phyloP scores from a whole-genome alignment of 2,797 vertebrate species.

The Euthynnus affinis region DNA sequence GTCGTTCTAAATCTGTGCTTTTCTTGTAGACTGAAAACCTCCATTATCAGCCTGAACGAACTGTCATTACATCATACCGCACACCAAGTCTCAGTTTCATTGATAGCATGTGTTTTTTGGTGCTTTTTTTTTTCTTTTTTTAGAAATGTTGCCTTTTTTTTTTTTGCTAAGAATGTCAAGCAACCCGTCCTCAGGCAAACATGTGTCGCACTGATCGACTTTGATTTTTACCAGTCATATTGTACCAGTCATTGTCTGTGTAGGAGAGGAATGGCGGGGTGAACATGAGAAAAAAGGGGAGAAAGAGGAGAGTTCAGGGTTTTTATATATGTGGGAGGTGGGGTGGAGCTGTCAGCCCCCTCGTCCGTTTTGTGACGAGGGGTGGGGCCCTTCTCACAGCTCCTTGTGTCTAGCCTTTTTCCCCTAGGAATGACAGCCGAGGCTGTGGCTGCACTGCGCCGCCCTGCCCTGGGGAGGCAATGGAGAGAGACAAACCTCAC shows the following conservation, averaged over 20 bases:
- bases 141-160: conserved; percentile 53
- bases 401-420: conserved; percentile 87
- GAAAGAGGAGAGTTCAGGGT: background rate
- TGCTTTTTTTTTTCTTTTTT: conserved; percentile 48
- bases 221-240: conserved; percentile 21
- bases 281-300: conserved; percentile 8
- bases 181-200: conserved; percentile 43
- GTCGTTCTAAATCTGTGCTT: conserved; percentile 68
- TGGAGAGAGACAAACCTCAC: conserved; percentile 77
- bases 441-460: conserved; percentile 76
- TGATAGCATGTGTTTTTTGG: conserved; percentile 28
- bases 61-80: conserved; percentile 43
- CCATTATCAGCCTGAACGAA: conserved; percentile 42
- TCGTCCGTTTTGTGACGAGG: conserved; percentile 59
- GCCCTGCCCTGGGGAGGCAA: conserved; percentile 73
- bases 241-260: conserved; percentile 42
- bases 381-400: conserved; percentile 82
- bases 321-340: conserved; percentile 54
- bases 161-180: conserved; percentile 63
- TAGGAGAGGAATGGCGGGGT: conserved; percentile 27
- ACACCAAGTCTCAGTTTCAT: conserved; percentile 40
- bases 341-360: conserved; percentile 70
- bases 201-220: conserved; percentile 19
- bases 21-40: conserved; percentile 21
- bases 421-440: conserved; percentile 83